Conservation (phyloP, 2,797 vertebrate species). For the Bradypodion pumilum region DNA sequence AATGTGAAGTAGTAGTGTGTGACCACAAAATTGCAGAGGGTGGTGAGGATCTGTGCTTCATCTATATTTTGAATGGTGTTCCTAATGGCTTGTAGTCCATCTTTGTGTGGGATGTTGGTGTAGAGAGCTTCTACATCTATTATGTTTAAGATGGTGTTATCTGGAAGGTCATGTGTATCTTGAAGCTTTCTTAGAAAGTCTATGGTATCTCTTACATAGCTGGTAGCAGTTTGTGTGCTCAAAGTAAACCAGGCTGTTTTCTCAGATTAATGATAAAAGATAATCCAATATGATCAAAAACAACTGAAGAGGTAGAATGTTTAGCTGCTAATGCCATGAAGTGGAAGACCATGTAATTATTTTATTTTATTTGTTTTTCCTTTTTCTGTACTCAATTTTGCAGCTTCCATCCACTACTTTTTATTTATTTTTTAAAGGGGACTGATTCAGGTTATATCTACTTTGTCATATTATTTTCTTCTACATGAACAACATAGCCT, state of each 20-base stretch:
- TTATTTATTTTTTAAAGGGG: neutral
- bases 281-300: neutral
- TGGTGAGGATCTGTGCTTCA: too few species aligned
- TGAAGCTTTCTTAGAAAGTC: too few species aligned
- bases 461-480: slow-evolving; percentile 2
- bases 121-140: too few species aligned
- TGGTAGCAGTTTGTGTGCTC: neutral
- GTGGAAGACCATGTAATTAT: neutral
- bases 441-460: slow-evolving; percentile 27
- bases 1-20: too few species aligned
- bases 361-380: neutral
- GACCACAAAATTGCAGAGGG: too few species aligned
- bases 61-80: too few species aligned
- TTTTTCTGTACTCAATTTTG: neutral
- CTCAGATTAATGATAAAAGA: neutral
- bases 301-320: neutral
- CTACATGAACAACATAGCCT: neutral
- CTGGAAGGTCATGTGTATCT: too few species aligned
- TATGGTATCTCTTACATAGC: too few species aligned
- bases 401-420: neutral
- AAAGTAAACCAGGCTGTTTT: neutral
- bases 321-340: neutral
- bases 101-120: too few species aligned
- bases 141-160: too few species aligned
- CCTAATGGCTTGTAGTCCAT: too few species aligned